These are phyloP conservation scores for Eilema depressum DNA, from an alignment of 2,888 invertebrate genomes.

Conservation along the genomic window DNA sequence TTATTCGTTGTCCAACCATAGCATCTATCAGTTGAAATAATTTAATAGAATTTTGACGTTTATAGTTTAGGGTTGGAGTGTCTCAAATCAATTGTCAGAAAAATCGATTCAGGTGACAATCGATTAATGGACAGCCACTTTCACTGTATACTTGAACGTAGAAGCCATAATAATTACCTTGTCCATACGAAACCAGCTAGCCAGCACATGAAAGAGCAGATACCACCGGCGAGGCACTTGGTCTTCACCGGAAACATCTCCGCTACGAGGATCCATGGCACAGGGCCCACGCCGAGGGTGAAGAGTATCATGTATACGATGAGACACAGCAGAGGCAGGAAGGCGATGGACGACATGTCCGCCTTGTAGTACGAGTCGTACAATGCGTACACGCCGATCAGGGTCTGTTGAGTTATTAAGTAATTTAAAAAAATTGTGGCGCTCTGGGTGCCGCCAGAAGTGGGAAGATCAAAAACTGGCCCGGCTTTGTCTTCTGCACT, in stretches of 20 bases:
- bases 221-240: constrained; percentile 91
- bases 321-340: constrained; percentile 77
- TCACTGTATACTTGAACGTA: too few species aligned
- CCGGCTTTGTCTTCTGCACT: too few species aligned
- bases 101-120: too few species aligned
- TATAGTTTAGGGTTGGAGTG: too few species aligned
- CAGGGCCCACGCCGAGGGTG: constrained; percentile 89
- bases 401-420: constrained; percentile 55
- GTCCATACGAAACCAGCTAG: constrained; percentile 92
- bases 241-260: constrained; percentile 94
- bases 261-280: constrained; percentile 94
- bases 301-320: constrained; percentile 81
- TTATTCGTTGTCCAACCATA: too few species aligned
- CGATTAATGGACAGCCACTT: too few species aligned
- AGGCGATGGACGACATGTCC: constrained; percentile 71
- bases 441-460: too few species aligned
- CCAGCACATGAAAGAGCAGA: constrained; percentile 93
- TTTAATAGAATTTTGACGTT: too few species aligned
- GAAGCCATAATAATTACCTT: constrained; percentile 71
- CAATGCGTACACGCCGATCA: constrained; percentile 79
- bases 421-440: too few species aligned
- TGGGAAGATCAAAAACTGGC: too few species aligned
- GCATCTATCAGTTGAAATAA: too few species aligned
- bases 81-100: too few species aligned
- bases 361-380: constrained; percentile 77